phyloP scores from a whole-genome alignment of 2,888 invertebrate species.

The Scelioninae gen. 1 region DNA sequence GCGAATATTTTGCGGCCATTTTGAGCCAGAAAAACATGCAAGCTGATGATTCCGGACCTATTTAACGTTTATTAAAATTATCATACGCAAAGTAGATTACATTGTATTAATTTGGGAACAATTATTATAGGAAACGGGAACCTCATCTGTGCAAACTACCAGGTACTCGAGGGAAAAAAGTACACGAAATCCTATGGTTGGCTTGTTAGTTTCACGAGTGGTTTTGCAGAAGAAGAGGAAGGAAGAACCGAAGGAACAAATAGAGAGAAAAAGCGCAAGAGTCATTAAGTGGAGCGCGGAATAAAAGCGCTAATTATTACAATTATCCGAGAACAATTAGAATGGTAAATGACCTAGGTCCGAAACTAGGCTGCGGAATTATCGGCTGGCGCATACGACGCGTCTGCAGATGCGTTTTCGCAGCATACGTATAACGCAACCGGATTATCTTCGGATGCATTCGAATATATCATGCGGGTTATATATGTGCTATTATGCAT shows the following conservation, averaged over 20 bases:
- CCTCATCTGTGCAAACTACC: too few relatives aligned
- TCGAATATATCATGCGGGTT: conserved; percentile 2
- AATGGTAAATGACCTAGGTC: conserved; percentile 14
- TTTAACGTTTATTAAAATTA: too few relatives aligned
- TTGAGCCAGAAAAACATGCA: too few relatives aligned
- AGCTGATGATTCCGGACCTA: too few relatives aligned
- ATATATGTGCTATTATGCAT: background rate
- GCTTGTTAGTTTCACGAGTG: conserved; percentile 4
- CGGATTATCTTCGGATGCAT: conserved; percentile 1
- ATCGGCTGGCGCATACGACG: background rate
- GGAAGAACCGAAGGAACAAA: background rate
- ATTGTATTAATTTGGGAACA: conserved; percentile 17
- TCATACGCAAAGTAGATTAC: background rate
- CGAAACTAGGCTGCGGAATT: background rate
- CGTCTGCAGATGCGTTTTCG: background rate
- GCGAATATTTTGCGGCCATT: too few relatives aligned
- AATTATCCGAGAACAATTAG: conserved; percentile 42
- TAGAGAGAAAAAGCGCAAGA: too few relatives aligned
- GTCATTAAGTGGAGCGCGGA: conserved; percentile 26
- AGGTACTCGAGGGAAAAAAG: conserved; percentile 2
- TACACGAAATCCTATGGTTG: conserved; percentile 10
- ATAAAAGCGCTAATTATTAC: conserved; percentile 42
- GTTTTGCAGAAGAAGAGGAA: background rate
- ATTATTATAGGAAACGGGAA: background rate
- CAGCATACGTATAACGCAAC: conserved; percentile 17